Evolutionary conservation across 2,797 vertebrate species (phyloP).

Genomic region (Hippopotamyrus pictus): DNA sequence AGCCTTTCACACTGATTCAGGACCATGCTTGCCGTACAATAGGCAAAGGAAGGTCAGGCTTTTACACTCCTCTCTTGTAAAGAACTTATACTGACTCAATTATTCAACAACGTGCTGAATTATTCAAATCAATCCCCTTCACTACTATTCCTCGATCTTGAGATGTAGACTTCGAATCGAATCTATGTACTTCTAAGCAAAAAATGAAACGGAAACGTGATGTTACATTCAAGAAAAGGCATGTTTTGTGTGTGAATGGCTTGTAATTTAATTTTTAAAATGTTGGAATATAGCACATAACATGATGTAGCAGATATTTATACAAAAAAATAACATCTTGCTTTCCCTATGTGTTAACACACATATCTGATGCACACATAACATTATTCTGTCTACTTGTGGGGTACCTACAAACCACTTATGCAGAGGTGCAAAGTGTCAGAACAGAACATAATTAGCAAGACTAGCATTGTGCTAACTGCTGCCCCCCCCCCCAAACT

Average conservation of each 20-base stretch:
- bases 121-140: conserved; percentile 48
- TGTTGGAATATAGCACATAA: background rate
- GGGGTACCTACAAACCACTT: background rate
- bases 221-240: background rate
- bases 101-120: conserved; percentile 55
- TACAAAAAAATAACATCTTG: background rate
- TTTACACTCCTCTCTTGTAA: conserved; percentile 38
- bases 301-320: background rate
- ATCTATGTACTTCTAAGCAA: background rate
- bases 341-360: background rate
- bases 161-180: background rate
- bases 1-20: conserved; percentile 26
- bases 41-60: background rate
- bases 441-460: background rate
- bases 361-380: background rate
- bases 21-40: conserved; percentile 30
- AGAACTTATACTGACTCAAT: conserved; percentile 49
- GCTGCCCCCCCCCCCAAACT: background rate
- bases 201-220: background rate
- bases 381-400: background rate
- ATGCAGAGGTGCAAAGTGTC: background rate
- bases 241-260: background rate
- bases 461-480: background rate
- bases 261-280: background rate
- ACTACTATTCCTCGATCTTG: background rate